A percentile compares a stretch with the other conserved stretches of the same genome.
Evolutionary conservation across 1,140 invertebrate genomes (phyloP).

Genomic region (Nautilus pompilius): DNA sequence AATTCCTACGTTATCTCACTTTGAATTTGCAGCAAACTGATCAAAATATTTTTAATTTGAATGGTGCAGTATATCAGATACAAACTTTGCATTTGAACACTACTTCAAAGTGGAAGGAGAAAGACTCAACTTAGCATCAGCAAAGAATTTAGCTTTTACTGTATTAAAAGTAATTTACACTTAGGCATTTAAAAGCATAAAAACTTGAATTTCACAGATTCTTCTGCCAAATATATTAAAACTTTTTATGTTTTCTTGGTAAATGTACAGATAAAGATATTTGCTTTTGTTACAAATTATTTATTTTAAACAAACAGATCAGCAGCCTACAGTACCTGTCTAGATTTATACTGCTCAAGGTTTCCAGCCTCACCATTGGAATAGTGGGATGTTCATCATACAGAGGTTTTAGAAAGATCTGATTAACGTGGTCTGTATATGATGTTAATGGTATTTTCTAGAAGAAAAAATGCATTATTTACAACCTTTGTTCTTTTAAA

Average conservation of each 20-base stretch:
- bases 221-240: not conserved
- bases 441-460: slow-evolving; percentile 43
- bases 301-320: not conserved
- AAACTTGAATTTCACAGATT: too few relatives aligned
- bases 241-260: not conserved
- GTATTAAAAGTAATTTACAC: too few relatives aligned
- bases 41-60: too few relatives aligned
- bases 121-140: too few relatives aligned
- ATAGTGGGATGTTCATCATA: slow-evolving; percentile 45
- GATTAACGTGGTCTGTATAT: slow-evolving; percentile 44
- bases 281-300: not conserved
- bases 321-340: not conserved
- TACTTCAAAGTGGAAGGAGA: too few relatives aligned
- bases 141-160: too few relatives aligned
- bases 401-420: slow-evolving; percentile 36
- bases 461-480: slow-evolving; percentile 14
- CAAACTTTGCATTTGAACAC: too few relatives aligned
- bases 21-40: too few relatives aligned
- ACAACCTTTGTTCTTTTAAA: not conserved
- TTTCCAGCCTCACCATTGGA: slow-evolving; percentile 28
- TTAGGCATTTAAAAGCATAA: too few relatives aligned
- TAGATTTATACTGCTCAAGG: not conserved
- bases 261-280: not conserved
- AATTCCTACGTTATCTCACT: too few relatives aligned
- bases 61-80: too few relatives aligned